These are phyloP conservation scores for Gasterosteus aculeatus DNA, from an alignment of 2,113 vertebrate species.

Conservation along the genomic window DNA sequence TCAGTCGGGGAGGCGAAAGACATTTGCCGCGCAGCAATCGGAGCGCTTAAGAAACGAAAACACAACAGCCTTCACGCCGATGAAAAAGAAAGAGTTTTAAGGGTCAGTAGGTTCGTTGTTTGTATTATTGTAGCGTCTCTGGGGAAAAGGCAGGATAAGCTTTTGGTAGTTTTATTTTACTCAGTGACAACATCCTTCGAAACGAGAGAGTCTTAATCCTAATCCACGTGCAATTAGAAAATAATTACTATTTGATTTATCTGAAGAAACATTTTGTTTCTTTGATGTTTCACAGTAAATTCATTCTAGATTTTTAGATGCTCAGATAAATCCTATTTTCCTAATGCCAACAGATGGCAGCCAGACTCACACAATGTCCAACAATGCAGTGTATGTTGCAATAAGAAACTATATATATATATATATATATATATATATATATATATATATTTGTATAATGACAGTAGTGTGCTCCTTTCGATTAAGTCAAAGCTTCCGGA, in stretches of 20 bases:
- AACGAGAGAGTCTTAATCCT: conserved; percentile 32
- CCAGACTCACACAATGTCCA: not conserved
- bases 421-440: conserved; percentile 9
- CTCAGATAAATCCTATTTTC: not conserved
- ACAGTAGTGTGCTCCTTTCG: conserved; percentile 4
- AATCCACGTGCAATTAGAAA: conserved; percentile 32
- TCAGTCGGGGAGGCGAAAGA: conserved; percentile 48
- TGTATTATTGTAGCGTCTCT: conserved; percentile 69
- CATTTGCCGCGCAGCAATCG: conserved; percentile 52
- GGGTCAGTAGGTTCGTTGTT: conserved; percentile 78
- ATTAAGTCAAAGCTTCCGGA: not conserved
- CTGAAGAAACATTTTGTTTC: not conserved
- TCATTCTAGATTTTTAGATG: not conserved
- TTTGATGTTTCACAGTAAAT: not conserved
- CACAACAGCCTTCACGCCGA: conserved; percentile 64
- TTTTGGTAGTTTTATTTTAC: conserved; percentile 26
- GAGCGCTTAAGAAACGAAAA: conserved; percentile 68
- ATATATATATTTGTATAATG: conserved; percentile 19
- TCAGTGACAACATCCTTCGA: conserved; percentile 44
- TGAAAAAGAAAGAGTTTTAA: conserved; percentile 69
- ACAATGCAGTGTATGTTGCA: not conserved
- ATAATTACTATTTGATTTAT: not conserved
- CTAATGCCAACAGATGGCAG: not conserved
- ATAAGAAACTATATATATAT: conserved; percentile 6
- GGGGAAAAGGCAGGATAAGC: conserved; percentile 77